Base-by-base conservation (phyloP, 2,888 invertebrate species). In the Cantharis nigra region DNA sequence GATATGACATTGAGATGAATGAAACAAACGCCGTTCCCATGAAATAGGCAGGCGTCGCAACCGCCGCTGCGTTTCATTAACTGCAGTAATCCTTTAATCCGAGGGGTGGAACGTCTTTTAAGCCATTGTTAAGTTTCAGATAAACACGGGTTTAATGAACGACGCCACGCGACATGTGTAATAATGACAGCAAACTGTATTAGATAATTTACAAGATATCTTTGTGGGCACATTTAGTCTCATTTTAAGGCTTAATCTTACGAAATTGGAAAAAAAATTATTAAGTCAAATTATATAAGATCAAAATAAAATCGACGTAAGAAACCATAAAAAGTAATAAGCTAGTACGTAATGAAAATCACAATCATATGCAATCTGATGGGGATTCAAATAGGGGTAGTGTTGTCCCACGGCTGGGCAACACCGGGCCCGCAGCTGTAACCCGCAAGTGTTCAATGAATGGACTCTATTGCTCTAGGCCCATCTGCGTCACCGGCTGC, bases 371-470 rank as follows among this genome's bases (percentile, higher is more conserved):
- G 79, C 81, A 81, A 81, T 81, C 80, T 82, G 81, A 79, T 80
- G 81, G 83, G 80, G 81, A 79, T 75, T 79, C 78, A 78, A 80
- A 81, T 82, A 81, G 81, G 82, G 81, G 82, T 81, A 82, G 80
- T 74, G 71, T 65, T 78, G 83, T 84, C 84, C 82, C 83, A 83
- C 83, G 85, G 85, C 83, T 81, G 78, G 69, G 82, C 80, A 81
- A 80, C 83, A 84, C 84, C 82, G 82, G 84, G 83, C 83, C 82
- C 80, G 84, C 86, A 85, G 85, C 86, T 86, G 86, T 83, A 82
- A 82, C 84, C 83, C 84, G 84, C 86, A 86, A 86, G 86, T 86
- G 85, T 86, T 85, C 85, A 85, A 83, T 85, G 84, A 85, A 85
- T 82, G 83, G 81, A 79, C 81, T 81, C 72, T 79, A 81, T 82